Evolutionary conservation across 2,797 vertebrate species (phyloP).

Genomic region (Crocidura indochinensis): DNA sequence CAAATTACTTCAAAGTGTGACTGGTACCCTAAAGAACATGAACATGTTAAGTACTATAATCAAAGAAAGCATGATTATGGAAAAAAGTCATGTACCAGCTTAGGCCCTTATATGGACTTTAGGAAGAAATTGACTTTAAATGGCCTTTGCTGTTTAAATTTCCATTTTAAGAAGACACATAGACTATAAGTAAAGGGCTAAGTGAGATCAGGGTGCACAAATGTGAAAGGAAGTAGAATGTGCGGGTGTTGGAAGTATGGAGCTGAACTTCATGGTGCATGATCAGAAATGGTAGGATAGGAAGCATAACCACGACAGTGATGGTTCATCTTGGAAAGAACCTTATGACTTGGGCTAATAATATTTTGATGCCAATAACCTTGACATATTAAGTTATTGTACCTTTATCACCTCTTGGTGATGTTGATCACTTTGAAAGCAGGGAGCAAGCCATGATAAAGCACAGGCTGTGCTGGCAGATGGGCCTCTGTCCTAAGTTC

Average conservation of each 20-base stretch:
- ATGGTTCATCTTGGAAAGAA: background rate
- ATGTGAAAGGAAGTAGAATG: background rate
- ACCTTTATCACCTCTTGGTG: too few relatives aligned
- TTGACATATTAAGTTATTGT: too few relatives aligned
- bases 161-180: background rate
- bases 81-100: background rate
- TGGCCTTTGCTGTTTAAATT: background rate
- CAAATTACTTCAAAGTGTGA: background rate
- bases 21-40: background rate
- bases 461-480: background rate
- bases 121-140: background rate
- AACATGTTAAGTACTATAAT: background rate
- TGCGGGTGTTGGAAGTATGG: background rate
- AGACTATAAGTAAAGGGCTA: fast-evolving
- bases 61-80: background rate
- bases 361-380: too few relatives aligned
- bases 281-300: background rate
- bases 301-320: background rate
- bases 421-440: background rate
- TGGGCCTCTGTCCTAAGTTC: background rate
- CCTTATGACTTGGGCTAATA: background rate
- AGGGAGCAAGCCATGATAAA: background rate
- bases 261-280: background rate
- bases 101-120: background rate
- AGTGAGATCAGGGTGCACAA: background rate